These are phyloP conservation scores for Pseudochirops cupreus DNA, from an alignment of 2,797 vertebrate genomes.

Conservation along the genomic window DNA sequence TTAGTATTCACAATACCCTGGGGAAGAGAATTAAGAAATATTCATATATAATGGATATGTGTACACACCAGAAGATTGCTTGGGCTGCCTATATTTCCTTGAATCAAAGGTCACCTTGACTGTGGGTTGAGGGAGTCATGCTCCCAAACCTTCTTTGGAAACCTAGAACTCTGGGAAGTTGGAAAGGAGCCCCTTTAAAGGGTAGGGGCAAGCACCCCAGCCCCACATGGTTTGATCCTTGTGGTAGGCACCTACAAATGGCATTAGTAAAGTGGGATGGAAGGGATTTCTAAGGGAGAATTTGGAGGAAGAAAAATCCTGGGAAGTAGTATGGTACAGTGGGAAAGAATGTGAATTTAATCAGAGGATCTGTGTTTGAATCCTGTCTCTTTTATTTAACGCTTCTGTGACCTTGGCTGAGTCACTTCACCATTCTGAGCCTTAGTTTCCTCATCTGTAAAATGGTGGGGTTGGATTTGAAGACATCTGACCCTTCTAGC, in stretches of 20 bases:
- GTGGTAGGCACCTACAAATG: background rate
- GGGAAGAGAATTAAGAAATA: slow-evolving; percentile 30
- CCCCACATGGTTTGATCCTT: background rate
- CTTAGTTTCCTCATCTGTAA: background rate
- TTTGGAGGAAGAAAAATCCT: background rate
- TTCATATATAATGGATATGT: slow-evolving; percentile 16
- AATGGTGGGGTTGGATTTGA: background rate
- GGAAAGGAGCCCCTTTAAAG: background rate
- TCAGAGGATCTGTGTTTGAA: background rate
- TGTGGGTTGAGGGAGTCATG: background rate
- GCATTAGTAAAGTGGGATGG: background rate
- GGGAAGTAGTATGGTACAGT: background rate
- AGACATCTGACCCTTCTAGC: background rate
- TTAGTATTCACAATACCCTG: slow-evolving; percentile 3
- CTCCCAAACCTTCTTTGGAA: background rate
- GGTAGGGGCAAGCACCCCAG: too few relatives aligned
- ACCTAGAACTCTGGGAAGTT: background rate
- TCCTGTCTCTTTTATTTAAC: background rate
- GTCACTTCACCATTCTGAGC: background rate
- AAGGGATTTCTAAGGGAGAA: background rate
- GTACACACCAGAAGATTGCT: slow-evolving; percentile 40
- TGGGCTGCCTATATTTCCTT: slow-evolving; percentile 16
- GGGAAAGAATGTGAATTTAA: background rate
- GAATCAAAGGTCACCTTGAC: background rate
- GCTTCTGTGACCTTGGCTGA: background rate